A percentile compares a stretch with the other conserved stretches of the same genome.
These are phyloP conservation scores for Gryon sp. DNA, from an alignment of 1,140 invertebrate species.

Conservation along the genomic window DNA sequence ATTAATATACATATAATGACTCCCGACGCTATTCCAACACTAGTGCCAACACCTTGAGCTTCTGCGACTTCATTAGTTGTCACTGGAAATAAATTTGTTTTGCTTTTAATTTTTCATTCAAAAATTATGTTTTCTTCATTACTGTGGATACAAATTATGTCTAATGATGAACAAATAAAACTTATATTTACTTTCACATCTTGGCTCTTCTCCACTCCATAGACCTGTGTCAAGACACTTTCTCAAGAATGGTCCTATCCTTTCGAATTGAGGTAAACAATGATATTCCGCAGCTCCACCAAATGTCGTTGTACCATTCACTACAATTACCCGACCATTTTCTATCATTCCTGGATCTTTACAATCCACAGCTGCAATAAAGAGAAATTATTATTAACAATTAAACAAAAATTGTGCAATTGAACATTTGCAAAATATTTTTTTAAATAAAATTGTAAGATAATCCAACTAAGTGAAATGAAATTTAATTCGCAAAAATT, in stretches of 20 bases:
- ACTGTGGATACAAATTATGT: too few relatives aligned
- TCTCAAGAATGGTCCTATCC: conserved; percentile 88
- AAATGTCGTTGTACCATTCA: conserved; percentile 90
- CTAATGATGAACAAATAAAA: background rate
- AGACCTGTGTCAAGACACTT: conserved; percentile 90
- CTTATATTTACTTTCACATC: conserved; percentile 82
- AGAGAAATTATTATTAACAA: conserved; percentile 23
- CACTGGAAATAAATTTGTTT: conserved; percentile 60
- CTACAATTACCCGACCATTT: conserved; percentile 91
- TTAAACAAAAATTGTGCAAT: too few relatives aligned
- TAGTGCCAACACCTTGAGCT: conserved; percentile 86
- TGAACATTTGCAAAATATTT: too few relatives aligned
- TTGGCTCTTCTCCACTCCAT: conserved; percentile 91
- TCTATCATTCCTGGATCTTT: conserved; percentile 87
- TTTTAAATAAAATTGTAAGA: background rate
- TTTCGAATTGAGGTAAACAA: conserved; percentile 90
- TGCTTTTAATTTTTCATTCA: too few relatives aligned
- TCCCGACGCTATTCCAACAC: conserved; percentile 89
- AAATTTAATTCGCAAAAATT: background rate
- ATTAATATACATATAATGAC: conserved; percentile 88
- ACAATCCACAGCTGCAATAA: conserved; percentile 88
- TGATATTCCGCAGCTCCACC: conserved; percentile 92
- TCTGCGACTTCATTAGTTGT: conserved; percentile 77
- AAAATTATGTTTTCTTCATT: too few relatives aligned
- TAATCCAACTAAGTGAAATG: background rate